phyloP scores from a whole-genome alignment of 2,797 vertebrate species.

The Danio tinwini region DNA sequence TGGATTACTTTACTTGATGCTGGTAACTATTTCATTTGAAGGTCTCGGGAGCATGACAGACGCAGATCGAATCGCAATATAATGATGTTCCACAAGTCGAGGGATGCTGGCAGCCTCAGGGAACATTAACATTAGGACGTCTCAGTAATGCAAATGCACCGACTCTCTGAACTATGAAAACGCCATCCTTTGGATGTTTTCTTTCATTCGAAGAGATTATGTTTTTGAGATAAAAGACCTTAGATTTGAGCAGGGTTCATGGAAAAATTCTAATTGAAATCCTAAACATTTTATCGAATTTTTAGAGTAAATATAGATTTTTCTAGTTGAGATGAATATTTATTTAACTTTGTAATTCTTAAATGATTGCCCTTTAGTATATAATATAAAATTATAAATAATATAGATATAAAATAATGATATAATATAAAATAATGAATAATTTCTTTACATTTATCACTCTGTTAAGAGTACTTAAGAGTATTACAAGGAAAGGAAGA shows the following conservation, averaged over 20 bases:
- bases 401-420: neutral
- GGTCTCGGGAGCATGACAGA: constrained; percentile 3
- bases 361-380: neutral
- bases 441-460: neutral
- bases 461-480: neutral
- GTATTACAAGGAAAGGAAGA: neutral
- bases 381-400: neutral
- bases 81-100: constrained; percentile 6
- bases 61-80: constrained; percentile 3
- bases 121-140: constrained; percentile 41
- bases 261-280: neutral
- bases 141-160: constrained; percentile 42
- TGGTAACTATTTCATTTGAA: constrained; percentile 29
- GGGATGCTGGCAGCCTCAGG: constrained; percentile 38
- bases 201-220: neutral
- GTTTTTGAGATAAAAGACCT: neutral
- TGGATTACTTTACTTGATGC: constrained; percentile 17
- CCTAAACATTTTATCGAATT: neutral
- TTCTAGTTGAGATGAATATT: neutral
- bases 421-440: neutral
- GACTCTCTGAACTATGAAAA: constrained; percentile 10
- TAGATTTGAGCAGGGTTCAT: neutral
- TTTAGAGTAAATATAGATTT: neutral
- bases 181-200: neutral
- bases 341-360: neutral